phyloP scores from a whole-genome alignment of 2,797 vertebrate genomes.

The Parauchenoglanis ngamensis region DNA sequence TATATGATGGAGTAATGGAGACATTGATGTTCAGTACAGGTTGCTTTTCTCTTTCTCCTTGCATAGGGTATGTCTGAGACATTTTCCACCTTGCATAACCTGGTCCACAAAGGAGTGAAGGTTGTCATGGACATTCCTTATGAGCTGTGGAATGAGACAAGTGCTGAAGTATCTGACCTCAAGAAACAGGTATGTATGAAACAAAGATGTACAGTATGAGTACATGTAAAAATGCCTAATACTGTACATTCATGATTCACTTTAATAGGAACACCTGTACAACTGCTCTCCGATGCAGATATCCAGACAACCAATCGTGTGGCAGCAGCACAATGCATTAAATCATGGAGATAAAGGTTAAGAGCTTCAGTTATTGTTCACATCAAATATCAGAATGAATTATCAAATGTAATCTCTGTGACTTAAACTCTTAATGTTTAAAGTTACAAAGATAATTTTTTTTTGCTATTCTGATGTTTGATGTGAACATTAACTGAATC shows the following conservation, averaged over 20 bases:
- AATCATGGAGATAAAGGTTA: neutral
- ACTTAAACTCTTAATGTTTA: neutral
- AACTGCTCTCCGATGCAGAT: neutral
- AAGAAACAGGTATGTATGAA: conserved; percentile 88
- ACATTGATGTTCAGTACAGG: neutral
- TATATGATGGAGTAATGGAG: neutral
- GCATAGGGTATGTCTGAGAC: conserved; percentile 95
- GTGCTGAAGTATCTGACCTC: conserved; percentile 93
- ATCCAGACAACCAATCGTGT: neutral
- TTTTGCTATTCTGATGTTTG: neutral
- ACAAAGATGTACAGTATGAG: too few relatives aligned
- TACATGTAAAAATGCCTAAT: neutral
- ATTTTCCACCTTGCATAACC: conserved; percentile 90
- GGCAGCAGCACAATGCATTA: neutral
- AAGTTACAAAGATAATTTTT: neutral
- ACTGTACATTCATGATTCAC: neutral
- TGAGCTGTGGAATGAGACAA: conserved; percentile 97
- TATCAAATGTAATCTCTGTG: neutral
- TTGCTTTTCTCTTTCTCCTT: conserved; percentile 7
- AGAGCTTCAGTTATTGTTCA: neutral
- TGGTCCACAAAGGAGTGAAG: conserved; percentile 95
- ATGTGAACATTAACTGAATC: neutral
- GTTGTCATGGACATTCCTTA: conserved; percentile 99
- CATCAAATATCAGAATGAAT: neutral
- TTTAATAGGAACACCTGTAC: neutral